Evolutionary conservation across 23 tunicate genomes (phyloP), one percentile per base, ranked within the genome.

Genomic region (Phallusia fumigata): DNA sequence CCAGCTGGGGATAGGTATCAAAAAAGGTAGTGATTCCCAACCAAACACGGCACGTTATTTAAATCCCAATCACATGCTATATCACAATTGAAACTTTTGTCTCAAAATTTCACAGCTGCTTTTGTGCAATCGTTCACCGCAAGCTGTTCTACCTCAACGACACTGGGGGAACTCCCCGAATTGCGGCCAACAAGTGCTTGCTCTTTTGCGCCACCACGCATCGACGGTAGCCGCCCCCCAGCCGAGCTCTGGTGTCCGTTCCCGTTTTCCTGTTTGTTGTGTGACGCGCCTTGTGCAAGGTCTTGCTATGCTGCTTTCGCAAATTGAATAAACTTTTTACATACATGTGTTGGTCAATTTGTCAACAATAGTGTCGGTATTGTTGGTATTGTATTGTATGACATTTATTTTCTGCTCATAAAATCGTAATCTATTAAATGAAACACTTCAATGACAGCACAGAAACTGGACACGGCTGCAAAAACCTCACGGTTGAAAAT

Each of bases 131-230:
- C 28, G 1, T 58, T 58, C 28, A 58, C 13, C 26, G 69, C 11
- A 11, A 21, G 16, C 16, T 58, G 69, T 10, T 40, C 69, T 58
- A 58, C 69, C 69, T 58, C 69, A 58, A 58, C 69, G 69, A 58
- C 69, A 58, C 69, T 58, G 69, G 69, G n/a, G 69, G 69, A 58
- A 58, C 28, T 58, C 13, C 69, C 69, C 69, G 69, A 58, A 58
- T 58, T 1, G 69, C 69, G 69, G 69, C 69, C 69, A 13, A 58
- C 69, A 58, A 58, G 69, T 16, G 69, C 69, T 58, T 58, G 69
- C 69, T 58, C 15, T 58, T 24, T 58, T 58, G 69, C 69, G 69
- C 69, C 69, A 8, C 69, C 69, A 58, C 13, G 69, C 69, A 16
- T 58, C 69, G 69, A 58, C 69, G 69, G 69, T 6, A 6, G 69